Conservation (phyloP, 2,888 invertebrate genomes). For the Atethmia centrago region DNA sequence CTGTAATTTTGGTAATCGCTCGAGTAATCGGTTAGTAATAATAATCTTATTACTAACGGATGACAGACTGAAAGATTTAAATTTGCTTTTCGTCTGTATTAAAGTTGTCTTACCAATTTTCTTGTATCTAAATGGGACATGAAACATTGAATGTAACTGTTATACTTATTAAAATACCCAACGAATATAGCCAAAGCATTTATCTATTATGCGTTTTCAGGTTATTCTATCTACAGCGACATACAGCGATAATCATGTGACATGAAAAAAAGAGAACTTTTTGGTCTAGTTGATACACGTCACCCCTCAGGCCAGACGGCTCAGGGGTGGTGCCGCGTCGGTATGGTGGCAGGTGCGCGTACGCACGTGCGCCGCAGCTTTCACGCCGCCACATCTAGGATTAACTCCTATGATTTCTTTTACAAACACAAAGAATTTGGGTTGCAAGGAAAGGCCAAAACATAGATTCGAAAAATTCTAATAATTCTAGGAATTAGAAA, state of each 20-base stretch:
- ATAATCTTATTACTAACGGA: not conserved
- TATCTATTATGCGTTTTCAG: not conserved
- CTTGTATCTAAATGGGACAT: not conserved
- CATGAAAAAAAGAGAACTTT: conserved; percentile 27
- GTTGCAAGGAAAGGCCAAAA: not conserved
- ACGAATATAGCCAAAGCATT: not conserved
- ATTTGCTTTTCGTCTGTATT: not conserved
- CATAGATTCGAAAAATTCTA: not conserved
- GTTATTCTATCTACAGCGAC: not conserved
- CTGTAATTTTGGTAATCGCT: conserved; percentile 2
- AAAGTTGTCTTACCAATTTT: not conserved
- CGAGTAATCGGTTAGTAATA: no score
- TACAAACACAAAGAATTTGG: conserved; percentile 31
- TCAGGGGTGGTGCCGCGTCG: conserved; percentile 60
- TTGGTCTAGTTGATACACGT: conserved; percentile 58
- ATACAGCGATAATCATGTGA: not conserved
- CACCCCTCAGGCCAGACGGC: conserved; percentile 62
- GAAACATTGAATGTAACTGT: not conserved
- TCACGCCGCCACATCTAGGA: conserved; percentile 70
- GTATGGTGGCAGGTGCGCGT: conserved; percentile 81
- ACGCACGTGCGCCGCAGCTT: conserved; percentile 87
- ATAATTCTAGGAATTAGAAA: not conserved
- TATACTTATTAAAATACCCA: not conserved
- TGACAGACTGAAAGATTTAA: not conserved
- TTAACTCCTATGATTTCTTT: conserved; percentile 70